A percentile compares a stretch with the other conserved stretches of the same genome.
These are phyloP conservation scores for Scotopteryx bipunctaria DNA, from an alignment of 2,888 invertebrate species.

Conservation along the genomic window DNA sequence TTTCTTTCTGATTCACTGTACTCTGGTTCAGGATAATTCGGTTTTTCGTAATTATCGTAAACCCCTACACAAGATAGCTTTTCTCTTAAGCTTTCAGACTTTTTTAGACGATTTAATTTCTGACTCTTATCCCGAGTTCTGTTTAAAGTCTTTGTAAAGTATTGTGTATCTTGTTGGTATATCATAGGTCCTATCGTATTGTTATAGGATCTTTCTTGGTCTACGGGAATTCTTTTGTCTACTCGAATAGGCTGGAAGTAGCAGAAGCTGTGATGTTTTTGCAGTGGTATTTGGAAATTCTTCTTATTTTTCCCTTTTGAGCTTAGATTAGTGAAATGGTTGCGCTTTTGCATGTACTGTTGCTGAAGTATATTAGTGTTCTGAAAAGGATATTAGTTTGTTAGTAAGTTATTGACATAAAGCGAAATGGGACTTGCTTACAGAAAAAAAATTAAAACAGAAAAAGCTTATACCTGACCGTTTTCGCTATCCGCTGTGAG, in stretches of 20 bases:
- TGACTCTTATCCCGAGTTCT: conserved; percentile 76
- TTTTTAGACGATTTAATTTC: conserved; percentile 75
- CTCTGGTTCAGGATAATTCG: conserved; percentile 75
- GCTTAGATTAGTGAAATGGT: conserved; percentile 80
- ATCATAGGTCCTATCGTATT: conserved; percentile 77
- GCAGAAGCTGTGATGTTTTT: conserved; percentile 86
- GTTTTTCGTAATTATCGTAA: conserved; percentile 76
- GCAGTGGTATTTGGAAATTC: conserved; percentile 85
- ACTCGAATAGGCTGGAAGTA: conserved; percentile 86
- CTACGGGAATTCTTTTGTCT: conserved; percentile 81
- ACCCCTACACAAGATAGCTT: conserved; percentile 78
- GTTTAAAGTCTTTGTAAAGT: conserved; percentile 78
- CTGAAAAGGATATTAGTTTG: conserved; percentile 79
- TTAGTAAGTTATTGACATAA: conserved; percentile 48
- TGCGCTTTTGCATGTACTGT: conserved; percentile 83
- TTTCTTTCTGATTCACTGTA: conserved; percentile 73
- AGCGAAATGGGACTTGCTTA: conserved; percentile 22
- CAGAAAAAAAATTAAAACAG: conserved; percentile 42
- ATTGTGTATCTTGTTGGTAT: conserved; percentile 73
- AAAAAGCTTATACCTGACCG: conserved; percentile 75
- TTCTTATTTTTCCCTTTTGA: conserved; percentile 83
- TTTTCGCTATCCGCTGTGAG: conserved; percentile 60
- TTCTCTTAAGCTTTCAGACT: conserved; percentile 78
- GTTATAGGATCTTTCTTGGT: conserved; percentile 72
- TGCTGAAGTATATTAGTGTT: conserved; percentile 83